phyloP scores from a whole-genome alignment of 1,140 invertebrate species.

The Diachasma alloeum region DNA sequence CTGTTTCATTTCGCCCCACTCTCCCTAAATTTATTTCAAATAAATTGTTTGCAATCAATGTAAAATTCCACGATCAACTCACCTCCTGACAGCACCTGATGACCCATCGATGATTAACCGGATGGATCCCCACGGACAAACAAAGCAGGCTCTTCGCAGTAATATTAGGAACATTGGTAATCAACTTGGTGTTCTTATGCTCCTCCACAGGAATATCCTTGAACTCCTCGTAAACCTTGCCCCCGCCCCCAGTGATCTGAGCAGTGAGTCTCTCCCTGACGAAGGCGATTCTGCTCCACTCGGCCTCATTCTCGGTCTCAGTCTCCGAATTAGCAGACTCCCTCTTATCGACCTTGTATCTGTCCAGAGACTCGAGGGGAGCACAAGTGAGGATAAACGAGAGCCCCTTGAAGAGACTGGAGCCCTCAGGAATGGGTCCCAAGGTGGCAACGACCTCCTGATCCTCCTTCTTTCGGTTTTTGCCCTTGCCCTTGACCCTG shows the following conservation, averaged over 20 bases:
- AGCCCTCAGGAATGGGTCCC: slow-evolving; percentile 66
- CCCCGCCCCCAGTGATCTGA: slow-evolving; percentile 67
- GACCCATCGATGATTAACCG: slow-evolving; percentile 69
- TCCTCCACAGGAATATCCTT: slow-evolving; percentile 67
- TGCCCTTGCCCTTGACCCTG: slow-evolving; percentile 46
- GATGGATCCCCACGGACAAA: slow-evolving; percentile 64
- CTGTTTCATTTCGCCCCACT: too few relatives aligned
- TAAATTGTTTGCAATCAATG: too few relatives aligned
- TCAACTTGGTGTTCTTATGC: slow-evolving; percentile 64
- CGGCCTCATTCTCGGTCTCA: slow-evolving; percentile 62
- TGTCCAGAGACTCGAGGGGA: slow-evolving; percentile 46
- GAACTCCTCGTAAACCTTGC: slow-evolving; percentile 67
- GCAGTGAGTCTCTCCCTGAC: slow-evolving; percentile 66
- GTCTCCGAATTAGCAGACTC: slow-evolving; percentile 41
- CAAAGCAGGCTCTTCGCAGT: slow-evolving; percentile 70
- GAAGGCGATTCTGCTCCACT: slow-evolving; percentile 65
- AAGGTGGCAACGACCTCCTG: slow-evolving; percentile 58
- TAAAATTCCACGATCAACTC: too few relatives aligned
- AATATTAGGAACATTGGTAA: slow-evolving; percentile 69
- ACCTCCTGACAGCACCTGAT: slow-evolving; percentile 64
- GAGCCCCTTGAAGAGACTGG: slow-evolving; percentile 64
- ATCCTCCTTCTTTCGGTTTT: slow-evolving; percentile 48
- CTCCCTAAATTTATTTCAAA: too few relatives aligned
- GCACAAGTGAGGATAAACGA: slow-evolving; percentile 69
- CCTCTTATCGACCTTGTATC: slow-evolving; percentile 37